phyloP scores from a whole-genome alignment of 1,140 invertebrate species.

The Dendroctonus ponderosae region DNA sequence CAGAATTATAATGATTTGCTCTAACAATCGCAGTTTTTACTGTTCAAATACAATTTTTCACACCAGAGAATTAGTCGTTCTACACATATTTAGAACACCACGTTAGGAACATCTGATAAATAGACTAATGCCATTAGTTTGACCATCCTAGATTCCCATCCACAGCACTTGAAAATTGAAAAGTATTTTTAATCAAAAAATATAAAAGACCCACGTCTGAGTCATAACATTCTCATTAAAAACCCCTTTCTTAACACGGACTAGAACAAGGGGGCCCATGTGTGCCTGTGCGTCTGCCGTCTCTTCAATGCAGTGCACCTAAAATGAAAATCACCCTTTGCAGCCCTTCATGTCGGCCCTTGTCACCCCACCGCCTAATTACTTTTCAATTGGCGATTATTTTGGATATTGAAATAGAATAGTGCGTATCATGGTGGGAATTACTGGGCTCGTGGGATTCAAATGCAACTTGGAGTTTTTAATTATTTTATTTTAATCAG shows the following conservation, averaged over 20 bases:
- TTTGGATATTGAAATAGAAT: constrained; percentile 8
- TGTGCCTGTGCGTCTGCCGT: constrained; percentile 14
- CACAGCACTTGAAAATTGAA: not conserved
- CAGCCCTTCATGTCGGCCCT: constrained; percentile 6
- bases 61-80: too few relatives aligned
- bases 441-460: too few relatives aligned
- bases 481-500: too few relatives aligned
- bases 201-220: constrained; percentile 21
- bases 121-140: too few relatives aligned
- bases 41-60: too few relatives aligned
- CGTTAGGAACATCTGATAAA: too few relatives aligned
- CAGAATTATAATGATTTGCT: too few relatives aligned
- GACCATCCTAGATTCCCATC: too few relatives aligned
- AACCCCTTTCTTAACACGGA: constrained; percentile 13
- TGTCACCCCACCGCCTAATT: constrained; percentile 20
- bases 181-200: constrained; percentile 21
- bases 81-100: too few relatives aligned
- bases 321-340: constrained; percentile 30
- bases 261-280: constrained; percentile 27
- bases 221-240: constrained; percentile 26
- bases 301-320: constrained; percentile 18
- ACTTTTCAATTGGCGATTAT: constrained; percentile 27
- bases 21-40: too few relatives aligned
- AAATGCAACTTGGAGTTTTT: too few relatives aligned
- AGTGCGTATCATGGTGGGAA: too few relatives aligned